A percentile compares a stretch with the other conserved stretches of the same genome.
Evolutionary conservation across 2,888 invertebrate genomes (phyloP).

Genomic region (Phalera bucephala): DNA sequence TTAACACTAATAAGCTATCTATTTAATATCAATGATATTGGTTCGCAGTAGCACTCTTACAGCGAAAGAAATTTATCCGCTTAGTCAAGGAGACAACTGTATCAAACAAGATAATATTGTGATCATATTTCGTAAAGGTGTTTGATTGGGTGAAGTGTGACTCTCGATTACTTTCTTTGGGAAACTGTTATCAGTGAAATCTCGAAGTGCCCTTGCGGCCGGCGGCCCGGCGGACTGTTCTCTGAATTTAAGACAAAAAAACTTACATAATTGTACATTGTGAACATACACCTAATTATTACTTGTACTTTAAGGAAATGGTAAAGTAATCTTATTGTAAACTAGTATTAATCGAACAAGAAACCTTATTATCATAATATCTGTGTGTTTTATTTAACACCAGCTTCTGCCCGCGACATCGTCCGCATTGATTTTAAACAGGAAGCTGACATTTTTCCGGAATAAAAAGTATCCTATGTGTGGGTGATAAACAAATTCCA

Average conservation of each 20-base stretch:
- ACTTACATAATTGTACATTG: conserved; percentile 80
- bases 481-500: too few relatives aligned
- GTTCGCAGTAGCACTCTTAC: too few relatives aligned
- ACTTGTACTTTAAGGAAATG: conserved; percentile 66
- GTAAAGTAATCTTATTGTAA: conserved; percentile 81
- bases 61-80: not conserved
- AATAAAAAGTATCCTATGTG: too few relatives aligned
- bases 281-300: conserved; percentile 80
- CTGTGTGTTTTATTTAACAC: conserved; percentile 63
- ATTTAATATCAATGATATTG: too few relatives aligned
- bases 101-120: conserved; percentile 15
- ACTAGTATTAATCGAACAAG: conserved; percentile 81
- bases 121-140: conserved; percentile 36
- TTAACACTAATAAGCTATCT: too few relatives aligned
- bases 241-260: conserved; percentile 67
- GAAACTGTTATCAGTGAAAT: conserved; percentile 45
- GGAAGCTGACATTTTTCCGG: too few relatives aligned
- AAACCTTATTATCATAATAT: conserved; percentile 83
- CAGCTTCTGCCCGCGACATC: too few relatives aligned
- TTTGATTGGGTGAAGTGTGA: conserved; percentile 39
- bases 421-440: too few relatives aligned
- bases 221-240: conserved; percentile 74
- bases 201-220: conserved; percentile 78
- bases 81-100: conserved; percentile 9
- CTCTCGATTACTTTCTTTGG: conserved; percentile 51